These are phyloP conservation scores for silkworm (Bombyx mori) DNA, from an alignment of 1,140 invertebrate species.

Conservation along the genomic window ASM3026992v2 NC_085126.1:4657501-4658000, in stretches of 20 bases:
- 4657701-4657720: slow-evolving; percentile 21
- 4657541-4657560: too few species aligned
- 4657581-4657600: slow-evolving; percentile 9
- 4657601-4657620: slow-evolving; percentile 18
- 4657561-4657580: background rate
- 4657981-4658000: too few species aligned
- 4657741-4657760: slow-evolving; percentile 33
- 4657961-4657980: too few species aligned
- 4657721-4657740: slow-evolving; percentile 12
- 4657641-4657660: slow-evolving; percentile 28
- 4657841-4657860: too few species aligned
- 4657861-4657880: too few species aligned
- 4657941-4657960: too few species aligned
- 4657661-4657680: slow-evolving; percentile 33
- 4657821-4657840: too few species aligned
- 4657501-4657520: too few species aligned
- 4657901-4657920: too few species aligned
- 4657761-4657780: slow-evolving; percentile 37
- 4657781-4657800: slow-evolving; percentile 33
- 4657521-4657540: too few species aligned
- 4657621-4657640: slow-evolving; percentile 16
- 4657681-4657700: slow-evolving; percentile 22
- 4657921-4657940: too few species aligned
- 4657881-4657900: too few species aligned
- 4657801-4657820: slow-evolving; percentile 26